Evolutionary conservation across 2,113 vertebrate species (phyloP), one percentile per base, ranked within the genome.

Genomic region (Amphiprion ocellaris): DNA sequence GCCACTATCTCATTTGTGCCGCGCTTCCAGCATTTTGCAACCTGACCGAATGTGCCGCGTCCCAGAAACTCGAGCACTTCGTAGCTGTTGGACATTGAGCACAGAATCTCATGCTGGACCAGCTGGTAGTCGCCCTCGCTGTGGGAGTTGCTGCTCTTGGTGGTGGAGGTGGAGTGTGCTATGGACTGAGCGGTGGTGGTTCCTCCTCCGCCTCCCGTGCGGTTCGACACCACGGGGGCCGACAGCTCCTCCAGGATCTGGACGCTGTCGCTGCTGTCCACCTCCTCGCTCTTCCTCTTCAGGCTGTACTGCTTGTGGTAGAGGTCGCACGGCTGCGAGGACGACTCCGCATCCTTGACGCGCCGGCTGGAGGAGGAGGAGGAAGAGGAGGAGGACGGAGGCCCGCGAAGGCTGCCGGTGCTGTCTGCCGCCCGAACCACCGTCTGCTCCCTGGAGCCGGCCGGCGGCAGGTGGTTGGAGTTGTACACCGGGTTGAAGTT

Each of bases 181-280:
- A 95, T 95, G 82, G 95, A 95, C 88, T 94, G 95, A 91, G 94
- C 91, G 0, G 97, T 96, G 93, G 97, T 96, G 10, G 96, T 97
- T 82, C 95, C 97, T 83, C 92, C 91, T 85, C 96, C 84, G 6
- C 94, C 96, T 44, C 94, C 96, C 15, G 95, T 94, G 79, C 96
- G 97, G 95, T 98, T 98, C 75, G 97, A 96, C 84, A 97, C 96
- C 93, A 99, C 97, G 60, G 98, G 97, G 86, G 98, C 98, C 59
- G 98, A 98, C 71, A 97, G 97, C 95, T 99, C 98, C 95, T 99
- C 98, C 85, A 99, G 96, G 63, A 99, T 99, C 93, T 99, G 98
- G 83, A 99, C 98, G 2, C 98, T 99, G 94, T 98, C 97, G 87
- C 97, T 98, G 95, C 97, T 99, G 92, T 99, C 98, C 1, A 97